Base-by-base conservation (phyloP, 2,888 invertebrate species). In the Dione juno region DNA sequence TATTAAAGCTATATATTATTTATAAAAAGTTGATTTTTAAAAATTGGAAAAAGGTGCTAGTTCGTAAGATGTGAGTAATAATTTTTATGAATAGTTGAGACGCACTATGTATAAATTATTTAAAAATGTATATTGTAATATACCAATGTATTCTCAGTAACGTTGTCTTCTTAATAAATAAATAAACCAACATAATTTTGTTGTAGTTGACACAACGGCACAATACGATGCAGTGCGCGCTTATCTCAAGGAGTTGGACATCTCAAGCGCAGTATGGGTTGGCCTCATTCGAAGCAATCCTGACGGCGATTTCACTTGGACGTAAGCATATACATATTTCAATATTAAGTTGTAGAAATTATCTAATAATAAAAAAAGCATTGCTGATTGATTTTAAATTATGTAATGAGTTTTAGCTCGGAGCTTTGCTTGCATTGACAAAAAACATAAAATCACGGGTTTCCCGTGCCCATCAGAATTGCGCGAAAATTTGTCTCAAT, bases 171-270 rank as follows among this genome's bases (percentile, higher is more conserved):
- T n/a, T n/a, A n/a, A 28, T 28, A 28, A 5, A 28, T 28, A 28
- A 28, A 28, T n/a, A 28, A n/a, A 28, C 14, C 10, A 45, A 45
- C 7, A 28, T 43, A n/a, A n/a, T 45, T 45, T 64, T 63, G 37
- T 64, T 54, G 43, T 93, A 97, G 96, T 96, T 81, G 96, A 96
- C 82, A 95, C 95, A 71, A 95, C 95, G 74, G 95, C 95, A 52
- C 96, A 96, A 88, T 96, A 96, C 82, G 96, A 96, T 83, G 96
- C 96, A 52, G 95, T 96, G 67, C 93, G 96, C 75, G 96, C 96
- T 40, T 96, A 96, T 83, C 94, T 96, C 75, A 96, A 96, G 84
- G 96, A 96, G 84, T 86, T 96, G 88, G 96, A 96, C 84, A 96
- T 96, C 73, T 94, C 95, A 53, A 96, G 95, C 83, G 95, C 95